These are phyloP conservation scores for Perca fluviatilis DNA, from an alignment of 2,113 vertebrate genomes.

Conservation along the genomic window DNA sequence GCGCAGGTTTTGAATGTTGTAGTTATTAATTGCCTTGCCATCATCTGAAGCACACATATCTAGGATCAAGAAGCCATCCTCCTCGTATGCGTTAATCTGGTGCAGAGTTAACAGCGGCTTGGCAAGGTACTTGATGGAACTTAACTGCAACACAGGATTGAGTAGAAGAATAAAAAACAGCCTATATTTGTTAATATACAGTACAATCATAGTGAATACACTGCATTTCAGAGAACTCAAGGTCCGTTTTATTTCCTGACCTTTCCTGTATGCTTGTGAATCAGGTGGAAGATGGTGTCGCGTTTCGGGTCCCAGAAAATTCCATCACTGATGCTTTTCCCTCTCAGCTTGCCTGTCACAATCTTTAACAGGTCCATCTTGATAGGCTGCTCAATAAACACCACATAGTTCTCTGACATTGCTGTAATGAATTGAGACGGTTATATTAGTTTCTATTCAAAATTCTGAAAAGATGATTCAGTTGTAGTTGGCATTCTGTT, in stretches of 20 bases:
- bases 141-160: constrained; percentile 76
- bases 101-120: constrained; percentile 88
- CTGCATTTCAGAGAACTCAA: background rate
- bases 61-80: constrained; percentile 87
- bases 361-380: constrained; percentile 89
- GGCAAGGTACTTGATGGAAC: constrained; percentile 82
- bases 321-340: constrained; percentile 82
- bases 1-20: constrained; percentile 89
- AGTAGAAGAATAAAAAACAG: background rate
- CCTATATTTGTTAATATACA: background rate
- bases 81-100: constrained; percentile 94
- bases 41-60: constrained; percentile 91
- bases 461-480: background rate
- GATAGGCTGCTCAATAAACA: constrained; percentile 93
- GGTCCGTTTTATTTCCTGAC: constrained; percentile 59
- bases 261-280: constrained; percentile 90
- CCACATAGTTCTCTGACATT: constrained; percentile 92
- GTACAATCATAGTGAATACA: background rate
- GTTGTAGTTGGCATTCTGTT: background rate
- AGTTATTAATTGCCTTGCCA: constrained; percentile 82
- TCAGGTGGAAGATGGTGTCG: constrained; percentile 88
- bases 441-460: background rate
- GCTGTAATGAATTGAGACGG: constrained; percentile 75
- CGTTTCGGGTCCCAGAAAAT: constrained; percentile 89
- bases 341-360: constrained; percentile 82